Evolutionary conservation across 1,140 invertebrate species (phyloP).

Genomic region (Hydropsyche tenuis): DNA sequence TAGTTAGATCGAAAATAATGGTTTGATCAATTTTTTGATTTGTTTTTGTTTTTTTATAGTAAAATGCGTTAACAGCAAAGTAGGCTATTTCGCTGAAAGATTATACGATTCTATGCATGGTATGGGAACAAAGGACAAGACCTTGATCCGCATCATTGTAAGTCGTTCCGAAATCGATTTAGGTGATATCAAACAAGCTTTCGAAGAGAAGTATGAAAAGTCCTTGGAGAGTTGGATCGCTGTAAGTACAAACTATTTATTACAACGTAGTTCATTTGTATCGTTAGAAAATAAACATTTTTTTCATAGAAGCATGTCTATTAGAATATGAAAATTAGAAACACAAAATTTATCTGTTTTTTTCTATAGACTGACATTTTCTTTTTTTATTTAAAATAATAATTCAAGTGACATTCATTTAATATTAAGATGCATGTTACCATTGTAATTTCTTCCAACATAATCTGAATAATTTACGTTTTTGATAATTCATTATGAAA

Average conservation of each 20-base stretch:
- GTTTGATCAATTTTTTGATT: neutral
- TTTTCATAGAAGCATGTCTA: no score
- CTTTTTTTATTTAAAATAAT: no score
- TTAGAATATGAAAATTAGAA: no score
- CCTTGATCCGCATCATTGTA: slow-evolving; percentile 87
- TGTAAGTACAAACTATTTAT: slow-evolving; percentile 78
- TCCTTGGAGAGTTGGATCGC: slow-evolving; percentile 81
- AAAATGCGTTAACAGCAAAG: slow-evolving; percentile 88
- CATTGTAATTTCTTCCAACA: no score
- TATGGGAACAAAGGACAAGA: slow-evolving; percentile 87
- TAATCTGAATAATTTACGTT: no score
- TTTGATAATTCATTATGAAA: neutral
- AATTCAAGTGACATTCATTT: no score
- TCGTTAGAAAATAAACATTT: neutral
- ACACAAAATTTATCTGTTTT: no score
- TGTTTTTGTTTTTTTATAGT: slow-evolving; percentile 62
- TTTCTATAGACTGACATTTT: no score
- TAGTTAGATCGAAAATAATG: neutral
- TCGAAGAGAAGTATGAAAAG: slow-evolving; percentile 84
- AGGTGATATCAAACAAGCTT: slow-evolving; percentile 88
- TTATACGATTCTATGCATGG: slow-evolving; percentile 90
- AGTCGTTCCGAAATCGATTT: slow-evolving; percentile 92
- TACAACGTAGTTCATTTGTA: slow-evolving; percentile 7
- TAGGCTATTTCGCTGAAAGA: slow-evolving; percentile 92
- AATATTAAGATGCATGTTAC: no score